Evolutionary conservation across 2,888 invertebrate species (phyloP), one percentile per base, ranked within the genome.

Genomic region (Apeira syringaria): DNA sequence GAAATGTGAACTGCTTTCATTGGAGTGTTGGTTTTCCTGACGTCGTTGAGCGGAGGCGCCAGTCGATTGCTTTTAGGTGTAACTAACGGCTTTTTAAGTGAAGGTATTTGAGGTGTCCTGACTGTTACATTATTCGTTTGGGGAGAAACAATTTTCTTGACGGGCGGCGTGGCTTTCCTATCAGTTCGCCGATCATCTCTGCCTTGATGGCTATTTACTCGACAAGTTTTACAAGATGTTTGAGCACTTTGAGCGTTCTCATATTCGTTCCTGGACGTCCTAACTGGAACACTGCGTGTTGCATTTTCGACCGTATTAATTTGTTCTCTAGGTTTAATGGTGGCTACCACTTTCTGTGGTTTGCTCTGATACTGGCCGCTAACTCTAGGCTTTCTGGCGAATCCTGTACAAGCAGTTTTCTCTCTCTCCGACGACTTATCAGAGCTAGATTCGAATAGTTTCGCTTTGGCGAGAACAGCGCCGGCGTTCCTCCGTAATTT

Each of bases 401-500:
- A 90, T 7, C 80, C 83, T 2, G 69, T 59, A 26, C 77, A 71
- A 11, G 62, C 62, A 4, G 56, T 49, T 53, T 75, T 80, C 15
- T 88, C 83, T 44, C 43, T 65, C 39, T 90, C 90, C 1, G 89
- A 83, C 1, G 90, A 90, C 50, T 74, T 87, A 53, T 90, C 90
- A 0, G 90, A 90, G 58, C 89, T 87, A 6, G 81, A 87, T 68
- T 95, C 94, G 63, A 95, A 96, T 12, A 95, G 80, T 68, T 93
- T 94, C 0, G 95, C 95, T 82, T 95, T 95, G 1, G 94, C 95
- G 44, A 95, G 80, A 0, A 96, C 96, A 86, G 95, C 95, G 4
- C 96, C 96, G 3, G 94, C 95, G 72, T 96, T 96, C 73, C 94
- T 94, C 31, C 91, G 87, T 17, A 96, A 68, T 59, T 93, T 93